phyloP scores from a whole-genome alignment of 2,888 invertebrate genomes.

The Oscheius sp. region DNA sequence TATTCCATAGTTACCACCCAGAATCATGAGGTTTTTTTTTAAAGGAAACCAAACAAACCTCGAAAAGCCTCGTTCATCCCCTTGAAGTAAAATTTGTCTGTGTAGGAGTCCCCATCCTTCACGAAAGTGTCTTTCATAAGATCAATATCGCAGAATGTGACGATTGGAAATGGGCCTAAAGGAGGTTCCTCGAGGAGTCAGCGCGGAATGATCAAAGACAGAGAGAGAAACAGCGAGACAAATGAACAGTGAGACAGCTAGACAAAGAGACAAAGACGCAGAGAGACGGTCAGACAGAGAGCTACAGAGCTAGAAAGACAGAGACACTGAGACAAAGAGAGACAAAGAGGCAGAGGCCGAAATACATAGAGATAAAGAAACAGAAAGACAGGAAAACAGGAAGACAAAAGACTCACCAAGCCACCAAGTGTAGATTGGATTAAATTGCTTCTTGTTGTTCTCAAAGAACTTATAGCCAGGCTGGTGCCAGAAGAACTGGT shows the following conservation, averaged over 20 bases:
- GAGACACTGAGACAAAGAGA: too few relatives aligned
- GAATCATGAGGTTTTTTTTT: background rate
- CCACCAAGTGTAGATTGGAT: slow-evolving; percentile 51
- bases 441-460: slow-evolving; percentile 41
- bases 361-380: too few relatives aligned
- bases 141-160: slow-evolving; percentile 44
- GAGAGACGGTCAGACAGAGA: too few relatives aligned
- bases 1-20: slow-evolving; percentile 46
- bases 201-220: too few relatives aligned
- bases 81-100: slow-evolving; percentile 41
- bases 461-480: slow-evolving; percentile 41
- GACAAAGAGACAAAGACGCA: too few relatives aligned
- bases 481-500: slow-evolving; percentile 39
- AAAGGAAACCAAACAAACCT: slow-evolving; percentile 14
- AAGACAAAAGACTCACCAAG: slow-evolving; percentile 36
- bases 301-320: too few relatives aligned
- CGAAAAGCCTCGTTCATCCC: slow-evolving; percentile 40
- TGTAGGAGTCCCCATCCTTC: slow-evolving; percentile 46
- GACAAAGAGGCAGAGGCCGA: too few relatives aligned
- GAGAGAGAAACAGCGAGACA: too few relatives aligned
- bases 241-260: too few relatives aligned
- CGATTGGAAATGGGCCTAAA: slow-evolving; percentile 39
- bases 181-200: background rate
- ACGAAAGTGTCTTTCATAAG: slow-evolving; percentile 52
- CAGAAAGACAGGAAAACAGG: too few relatives aligned